Percentiles rank a stretch among this genome's conserved stretches.
Evolutionary conservation across 2,113 vertebrate genomes (phyloP).

Genomic region (Protobothrops mucrosquamatus): DNA sequence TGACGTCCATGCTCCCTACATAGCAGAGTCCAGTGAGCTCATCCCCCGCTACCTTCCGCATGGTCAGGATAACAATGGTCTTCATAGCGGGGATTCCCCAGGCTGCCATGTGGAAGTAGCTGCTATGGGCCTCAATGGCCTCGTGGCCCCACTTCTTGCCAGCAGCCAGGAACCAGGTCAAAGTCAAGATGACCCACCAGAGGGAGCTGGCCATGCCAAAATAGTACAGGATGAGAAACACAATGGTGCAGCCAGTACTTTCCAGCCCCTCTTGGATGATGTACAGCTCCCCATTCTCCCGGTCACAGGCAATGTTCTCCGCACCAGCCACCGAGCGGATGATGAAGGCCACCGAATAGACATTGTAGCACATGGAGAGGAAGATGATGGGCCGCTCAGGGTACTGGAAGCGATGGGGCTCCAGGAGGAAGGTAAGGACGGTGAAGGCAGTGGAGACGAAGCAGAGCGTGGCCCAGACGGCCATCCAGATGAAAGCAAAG

Average conservation of each 20-base stretch:
- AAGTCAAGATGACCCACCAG: conserved; percentile 96
- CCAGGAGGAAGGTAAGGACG: conserved; percentile 93
- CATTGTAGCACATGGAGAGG: conserved; percentile 98
- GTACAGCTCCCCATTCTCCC: conserved; percentile 87
- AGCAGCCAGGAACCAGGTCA: conserved; percentile 97
- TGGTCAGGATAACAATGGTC: conserved; percentile 92
- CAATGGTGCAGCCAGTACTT: conserved; percentile 93
- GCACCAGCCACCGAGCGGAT: conserved; percentile 91
- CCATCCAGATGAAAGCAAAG: conserved; percentile 98
- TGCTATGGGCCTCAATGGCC: conserved; percentile 95
- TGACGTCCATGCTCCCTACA: conserved; percentile 86
- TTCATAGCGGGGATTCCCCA: conserved; percentile 96
- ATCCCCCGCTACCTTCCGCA: conserved; percentile 94
- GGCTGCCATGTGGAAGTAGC: conserved; percentile 97
- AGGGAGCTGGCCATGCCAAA: conserved; percentile 97
- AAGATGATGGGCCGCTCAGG: conserved; percentile 98
- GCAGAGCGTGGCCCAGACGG: conserved; percentile 92
- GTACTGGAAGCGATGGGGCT: conserved; percentile 96
- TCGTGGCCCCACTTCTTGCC: conserved; percentile 99
- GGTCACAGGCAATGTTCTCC: conserved; percentile 93
- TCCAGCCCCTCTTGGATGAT: conserved; percentile 96
- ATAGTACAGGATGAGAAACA: conserved; percentile 97
- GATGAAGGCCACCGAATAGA: conserved; percentile 95
- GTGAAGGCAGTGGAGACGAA: conserved; percentile 96
- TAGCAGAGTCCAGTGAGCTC: conserved; percentile 97